phyloP scores from a whole-genome alignment of 2,797 vertebrate species.

The Myotis planiceps region DNA sequence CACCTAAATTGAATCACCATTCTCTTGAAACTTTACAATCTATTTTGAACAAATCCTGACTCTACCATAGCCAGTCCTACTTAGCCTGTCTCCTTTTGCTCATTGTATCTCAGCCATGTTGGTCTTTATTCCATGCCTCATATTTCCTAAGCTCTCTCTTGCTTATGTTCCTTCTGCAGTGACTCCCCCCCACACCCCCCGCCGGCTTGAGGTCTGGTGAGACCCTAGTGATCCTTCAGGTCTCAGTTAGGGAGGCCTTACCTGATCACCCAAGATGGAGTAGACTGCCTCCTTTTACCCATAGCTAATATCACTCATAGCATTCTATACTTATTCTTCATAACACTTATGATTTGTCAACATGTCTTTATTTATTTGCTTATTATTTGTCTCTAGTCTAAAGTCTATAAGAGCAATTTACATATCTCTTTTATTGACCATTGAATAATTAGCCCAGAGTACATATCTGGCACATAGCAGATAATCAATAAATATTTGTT shows the following conservation, averaged over 20 bases:
- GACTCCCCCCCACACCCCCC: rapidly evolving
- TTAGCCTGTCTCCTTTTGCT: background rate
- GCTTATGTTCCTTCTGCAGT: background rate
- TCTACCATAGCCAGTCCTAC: background rate
- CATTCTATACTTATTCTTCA: background rate
- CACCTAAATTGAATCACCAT: background rate
- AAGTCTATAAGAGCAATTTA: background rate
- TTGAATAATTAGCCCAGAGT: background rate
- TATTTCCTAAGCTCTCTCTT: background rate
- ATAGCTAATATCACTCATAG: background rate
- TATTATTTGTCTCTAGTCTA: background rate
- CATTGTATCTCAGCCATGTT: background rate
- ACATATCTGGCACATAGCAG: background rate
- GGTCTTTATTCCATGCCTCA: background rate
- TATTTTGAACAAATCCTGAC: background rate
- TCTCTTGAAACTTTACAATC: background rate
- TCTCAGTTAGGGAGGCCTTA: background rate
- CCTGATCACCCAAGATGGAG: background rate
- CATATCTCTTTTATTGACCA: constrained; percentile 14
- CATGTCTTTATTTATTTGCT: background rate
- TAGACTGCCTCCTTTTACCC: background rate
- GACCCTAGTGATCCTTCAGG: background rate
- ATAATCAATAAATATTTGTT: constrained; percentile 38
- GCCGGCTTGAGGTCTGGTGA: background rate
- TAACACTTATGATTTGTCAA: background rate